Conservation (phyloP, 1,140 invertebrate genomes). For the Ylistrum balloti region DNA sequence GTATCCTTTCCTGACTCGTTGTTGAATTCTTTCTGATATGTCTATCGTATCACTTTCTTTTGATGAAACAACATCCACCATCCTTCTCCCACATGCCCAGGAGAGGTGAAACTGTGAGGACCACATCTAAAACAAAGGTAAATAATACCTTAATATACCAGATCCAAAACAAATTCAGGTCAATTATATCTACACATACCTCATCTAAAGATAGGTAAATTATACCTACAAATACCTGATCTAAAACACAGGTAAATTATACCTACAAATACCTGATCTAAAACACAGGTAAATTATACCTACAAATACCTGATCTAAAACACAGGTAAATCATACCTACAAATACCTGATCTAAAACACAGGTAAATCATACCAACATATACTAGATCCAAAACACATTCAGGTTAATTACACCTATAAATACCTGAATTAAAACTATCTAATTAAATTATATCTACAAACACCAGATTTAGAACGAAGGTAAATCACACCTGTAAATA, state of each 20-base stretch:
- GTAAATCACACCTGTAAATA: conserved; percentile 33
- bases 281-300: conserved; percentile 1
- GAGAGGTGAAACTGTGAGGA: conserved; percentile 70
- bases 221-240: conserved; percentile 71
- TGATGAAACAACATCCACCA: conserved; percentile 55
- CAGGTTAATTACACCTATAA: not conserved
- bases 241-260: conserved; percentile 67
- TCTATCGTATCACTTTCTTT: conserved; percentile 83
- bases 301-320: not conserved
- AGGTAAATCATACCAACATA: not conserved
- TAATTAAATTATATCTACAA: not conserved
- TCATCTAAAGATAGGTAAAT: conserved; percentile 58
- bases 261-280: conserved; percentile 74
- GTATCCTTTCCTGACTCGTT: conserved; percentile 89
- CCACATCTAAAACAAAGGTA: conserved; percentile 68
- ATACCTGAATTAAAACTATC: not conserved
- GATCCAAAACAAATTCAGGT: conserved; percentile 54
- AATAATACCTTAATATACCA: not conserved
- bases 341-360: conserved; percentile 73
- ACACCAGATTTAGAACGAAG: not conserved
- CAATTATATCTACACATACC: not conserved
- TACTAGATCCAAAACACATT: not conserved
- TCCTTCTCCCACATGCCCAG: conserved; percentile 69
- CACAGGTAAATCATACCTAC: conserved; percentile 63
- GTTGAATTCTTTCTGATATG: conserved; percentile 89